These are phyloP conservation scores for Drosophila phalerata DNA, from an alignment of 2,888 invertebrate genomes.

Conservation along the genomic window DNA sequence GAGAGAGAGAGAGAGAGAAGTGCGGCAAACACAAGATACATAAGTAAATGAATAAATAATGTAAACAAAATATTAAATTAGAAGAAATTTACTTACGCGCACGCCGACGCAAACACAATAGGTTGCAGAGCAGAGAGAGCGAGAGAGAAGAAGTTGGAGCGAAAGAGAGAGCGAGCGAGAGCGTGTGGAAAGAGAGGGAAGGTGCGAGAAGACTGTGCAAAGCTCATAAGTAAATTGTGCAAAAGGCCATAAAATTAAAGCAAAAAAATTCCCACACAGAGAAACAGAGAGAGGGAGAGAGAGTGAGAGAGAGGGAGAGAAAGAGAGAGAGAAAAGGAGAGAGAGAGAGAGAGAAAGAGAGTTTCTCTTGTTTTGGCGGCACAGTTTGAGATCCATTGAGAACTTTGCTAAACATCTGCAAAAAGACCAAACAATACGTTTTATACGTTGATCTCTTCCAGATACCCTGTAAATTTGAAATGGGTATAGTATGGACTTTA, in stretches of 20 bases:
- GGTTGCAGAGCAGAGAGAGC: neutral
- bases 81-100: slow-evolving; percentile 77
- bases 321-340: neutral
- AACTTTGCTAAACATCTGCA: slow-evolving; percentile 8
- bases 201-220: slow-evolving; percentile 26
- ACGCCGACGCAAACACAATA: slow-evolving; percentile 63
- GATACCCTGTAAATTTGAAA: slow-evolving; percentile 24
- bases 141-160: neutral
- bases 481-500: neutral
- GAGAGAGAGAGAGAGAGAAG: neutral
- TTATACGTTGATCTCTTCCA: slow-evolving; percentile 5
- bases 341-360: neutral
- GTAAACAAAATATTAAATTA: slow-evolving; percentile 80
- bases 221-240: slow-evolving; percentile 61
- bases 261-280: slow-evolving; percentile 60
- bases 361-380: slow-evolving; percentile 19
- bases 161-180: neutral
- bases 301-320: neutral
- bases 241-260: slow-evolving; percentile 65
- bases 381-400: slow-evolving; percentile 35
- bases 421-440: slow-evolving; percentile 5
- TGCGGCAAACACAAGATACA: slow-evolving; percentile 57
- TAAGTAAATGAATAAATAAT: slow-evolving; percentile 79
- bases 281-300: neutral
- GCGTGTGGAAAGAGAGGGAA: neutral